Percentiles rank a stretch among this genome's conserved stretches.
phyloP scores from a whole-genome alignment of 2,888 invertebrate genomes.

The Scaeva pyrastri region DNA sequence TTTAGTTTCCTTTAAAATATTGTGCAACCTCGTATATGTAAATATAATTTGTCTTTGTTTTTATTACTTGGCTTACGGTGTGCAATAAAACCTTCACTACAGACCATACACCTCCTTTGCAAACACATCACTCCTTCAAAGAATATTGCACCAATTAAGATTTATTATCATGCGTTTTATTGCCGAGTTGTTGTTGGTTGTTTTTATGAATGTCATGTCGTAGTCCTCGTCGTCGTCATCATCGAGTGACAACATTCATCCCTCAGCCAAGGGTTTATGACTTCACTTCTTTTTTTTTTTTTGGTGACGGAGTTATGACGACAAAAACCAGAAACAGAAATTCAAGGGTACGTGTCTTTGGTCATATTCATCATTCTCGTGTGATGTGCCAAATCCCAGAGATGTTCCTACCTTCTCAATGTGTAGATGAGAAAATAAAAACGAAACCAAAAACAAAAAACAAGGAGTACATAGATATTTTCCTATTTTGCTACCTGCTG shows the following conservation, averaged over 20 bases:
- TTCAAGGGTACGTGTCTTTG: conserved; percentile 49
- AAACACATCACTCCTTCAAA: conserved; percentile 24
- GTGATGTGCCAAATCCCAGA: conserved; percentile 40
- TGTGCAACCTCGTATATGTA: background rate
- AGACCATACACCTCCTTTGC: background rate
- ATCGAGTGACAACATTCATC: conserved; percentile 11
- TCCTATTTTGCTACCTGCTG: conserved; percentile 9
- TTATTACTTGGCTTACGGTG: conserved; percentile 16
- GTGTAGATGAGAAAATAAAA: background rate
- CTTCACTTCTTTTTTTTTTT: conserved; percentile 7
- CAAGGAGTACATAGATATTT: background rate
- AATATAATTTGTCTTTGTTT: conserved; percentile 10
- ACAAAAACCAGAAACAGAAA: conserved; percentile 8
- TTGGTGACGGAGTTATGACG: conserved; percentile 2
- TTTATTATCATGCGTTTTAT: conserved; percentile 60
- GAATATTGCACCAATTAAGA: conserved; percentile 68
- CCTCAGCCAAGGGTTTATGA: conserved; percentile 38
- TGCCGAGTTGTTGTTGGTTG: conserved; percentile 15
- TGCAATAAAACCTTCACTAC: background rate
- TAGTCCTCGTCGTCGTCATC: background rate
- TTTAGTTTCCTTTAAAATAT: no score
- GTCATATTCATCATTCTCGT: conserved; percentile 38
- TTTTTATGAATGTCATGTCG: conserved; percentile 16
- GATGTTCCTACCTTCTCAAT: conserved; percentile 15
- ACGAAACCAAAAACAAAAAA: background rate